These are phyloP conservation scores for Ferrisia virgata DNA, from an alignment of 2,888 invertebrate species.

Conservation along the genomic window DNA sequence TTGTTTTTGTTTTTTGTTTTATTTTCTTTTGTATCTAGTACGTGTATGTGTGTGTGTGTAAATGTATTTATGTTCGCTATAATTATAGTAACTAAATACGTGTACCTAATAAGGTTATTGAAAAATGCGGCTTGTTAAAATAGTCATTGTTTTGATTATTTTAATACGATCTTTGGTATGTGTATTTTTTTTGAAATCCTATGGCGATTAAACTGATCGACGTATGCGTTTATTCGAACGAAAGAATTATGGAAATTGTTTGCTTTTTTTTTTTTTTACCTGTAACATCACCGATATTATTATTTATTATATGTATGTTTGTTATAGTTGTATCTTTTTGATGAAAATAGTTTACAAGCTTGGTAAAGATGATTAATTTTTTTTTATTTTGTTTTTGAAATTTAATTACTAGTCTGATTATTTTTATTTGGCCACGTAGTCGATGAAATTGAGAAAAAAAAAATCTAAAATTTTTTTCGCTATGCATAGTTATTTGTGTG, in stretches of 20 bases:
- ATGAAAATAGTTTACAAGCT: not conserved
- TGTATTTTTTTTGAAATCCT: not conserved
- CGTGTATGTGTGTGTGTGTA: not conserved
- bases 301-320: not conserved
- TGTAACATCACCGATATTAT: not conserved
- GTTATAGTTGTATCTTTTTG: not conserved
- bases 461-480: not conserved
- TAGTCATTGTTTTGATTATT: not conserved
- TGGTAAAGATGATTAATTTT: not conserved
- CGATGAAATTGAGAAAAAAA: not conserved
- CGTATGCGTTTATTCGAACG: not conserved
- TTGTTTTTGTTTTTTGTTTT: not conserved
- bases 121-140: not conserved
- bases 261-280: not conserved
- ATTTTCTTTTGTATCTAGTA: not conserved
- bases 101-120: not conserved
- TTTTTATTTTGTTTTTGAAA: not conserved
- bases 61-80: not conserved
- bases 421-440: not conserved
- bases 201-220: not conserved
- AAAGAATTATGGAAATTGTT: not conserved
- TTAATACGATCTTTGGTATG: not conserved
- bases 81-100: not conserved
- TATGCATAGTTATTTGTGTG: too few species aligned
- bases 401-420: conserved; percentile 19